A percentile compares a stretch with the other conserved stretches of the same genome.
phyloP scores from a whole-genome alignment of 2,888 invertebrate genomes.

The Caenorhabditis becei region DNA sequence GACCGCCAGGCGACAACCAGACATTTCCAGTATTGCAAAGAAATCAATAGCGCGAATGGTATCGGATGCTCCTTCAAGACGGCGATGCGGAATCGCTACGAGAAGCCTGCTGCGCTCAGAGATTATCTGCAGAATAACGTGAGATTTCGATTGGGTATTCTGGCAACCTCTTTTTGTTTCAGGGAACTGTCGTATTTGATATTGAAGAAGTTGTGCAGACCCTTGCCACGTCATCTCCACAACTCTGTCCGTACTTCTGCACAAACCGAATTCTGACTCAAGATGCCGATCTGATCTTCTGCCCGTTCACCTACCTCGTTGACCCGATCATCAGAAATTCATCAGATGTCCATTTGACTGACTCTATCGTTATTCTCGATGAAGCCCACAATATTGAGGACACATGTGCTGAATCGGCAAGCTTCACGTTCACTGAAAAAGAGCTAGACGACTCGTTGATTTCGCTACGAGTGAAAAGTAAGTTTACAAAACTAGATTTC shows the following conservation, averaged over 20 bases:
- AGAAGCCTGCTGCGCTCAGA: slow-evolving; percentile 53
- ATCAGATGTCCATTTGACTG: slow-evolving; percentile 86
- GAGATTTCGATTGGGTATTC: too few species aligned
- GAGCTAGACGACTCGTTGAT: slow-evolving; percentile 69
- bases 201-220: slow-evolving; percentile 86
- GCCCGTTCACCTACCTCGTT: slow-evolving; percentile 90
- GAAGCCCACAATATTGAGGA: slow-evolving; percentile 92
- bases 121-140: slow-evolving; percentile 51
- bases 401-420: slow-evolving; percentile 82
- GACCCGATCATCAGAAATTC: slow-evolving; percentile 82
- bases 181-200: slow-evolving; percentile 85
- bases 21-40: slow-evolving; percentile 85
- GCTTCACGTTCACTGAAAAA: slow-evolving; percentile 76
- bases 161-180: too few species aligned
- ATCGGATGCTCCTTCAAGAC: slow-evolving; percentile 69
- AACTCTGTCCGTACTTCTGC: slow-evolving; percentile 87
- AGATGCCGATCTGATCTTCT: slow-evolving; percentile 87
- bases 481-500: too few species aligned
- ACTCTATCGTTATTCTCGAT: slow-evolving; percentile 87
- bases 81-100: slow-evolving; percentile 58
- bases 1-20: slow-evolving; percentile 57
- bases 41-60: slow-evolving; percentile 82
- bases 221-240: slow-evolving; percentile 76
- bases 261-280: slow-evolving; percentile 85
- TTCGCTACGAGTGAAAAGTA: slow-evolving; percentile 34